These are phyloP conservation scores for Dastarcus helophoroides DNA, from an alignment of 2,888 invertebrate genomes.

Conservation along the genomic window DNA sequence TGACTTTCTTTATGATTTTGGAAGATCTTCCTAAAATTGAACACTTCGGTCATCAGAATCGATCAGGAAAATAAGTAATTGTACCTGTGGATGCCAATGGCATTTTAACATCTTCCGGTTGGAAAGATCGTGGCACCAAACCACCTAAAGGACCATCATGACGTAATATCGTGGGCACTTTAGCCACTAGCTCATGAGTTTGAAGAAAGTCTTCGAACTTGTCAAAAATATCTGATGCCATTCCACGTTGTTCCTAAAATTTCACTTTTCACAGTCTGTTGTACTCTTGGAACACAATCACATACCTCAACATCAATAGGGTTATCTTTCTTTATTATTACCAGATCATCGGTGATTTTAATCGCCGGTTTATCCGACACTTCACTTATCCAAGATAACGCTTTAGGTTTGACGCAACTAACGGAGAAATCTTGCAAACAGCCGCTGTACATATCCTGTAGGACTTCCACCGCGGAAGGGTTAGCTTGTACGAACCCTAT, in stretches of 20 bases:
- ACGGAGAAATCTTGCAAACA: constrained; percentile 58
- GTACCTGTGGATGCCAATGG: constrained; percentile 50
- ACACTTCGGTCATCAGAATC: not conserved
- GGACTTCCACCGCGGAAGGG: constrained; percentile 49
- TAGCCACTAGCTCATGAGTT: constrained; percentile 63
- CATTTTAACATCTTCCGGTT: constrained; percentile 57
- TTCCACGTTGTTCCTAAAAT: constrained; percentile 43
- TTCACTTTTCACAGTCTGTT: too few relatives aligned
- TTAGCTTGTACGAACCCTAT: constrained; percentile 18
- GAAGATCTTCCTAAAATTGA: constrained; percentile 52
- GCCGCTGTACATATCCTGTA: constrained; percentile 53
- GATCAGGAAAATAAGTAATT: not conserved
- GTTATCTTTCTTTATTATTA: constrained; percentile 52
- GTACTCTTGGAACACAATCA: too few relatives aligned
- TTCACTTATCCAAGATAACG: constrained; percentile 61
- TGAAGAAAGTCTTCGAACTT: constrained; percentile 63
- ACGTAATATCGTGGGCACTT: constrained; percentile 54
- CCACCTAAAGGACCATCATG: constrained; percentile 45
- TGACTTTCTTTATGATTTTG: constrained; percentile 66
- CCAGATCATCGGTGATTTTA: constrained; percentile 63
- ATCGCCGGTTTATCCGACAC: constrained; percentile 58
- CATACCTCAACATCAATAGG: constrained; percentile 23
- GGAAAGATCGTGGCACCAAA: constrained; percentile 53
- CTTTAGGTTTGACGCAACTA: constrained; percentile 66
- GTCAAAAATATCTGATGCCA: constrained; percentile 52